These are phyloP conservation scores for Caenorhabditis macrosperma DNA, from an alignment of 2,888 invertebrate genomes.

Conservation along the genomic window DNA sequence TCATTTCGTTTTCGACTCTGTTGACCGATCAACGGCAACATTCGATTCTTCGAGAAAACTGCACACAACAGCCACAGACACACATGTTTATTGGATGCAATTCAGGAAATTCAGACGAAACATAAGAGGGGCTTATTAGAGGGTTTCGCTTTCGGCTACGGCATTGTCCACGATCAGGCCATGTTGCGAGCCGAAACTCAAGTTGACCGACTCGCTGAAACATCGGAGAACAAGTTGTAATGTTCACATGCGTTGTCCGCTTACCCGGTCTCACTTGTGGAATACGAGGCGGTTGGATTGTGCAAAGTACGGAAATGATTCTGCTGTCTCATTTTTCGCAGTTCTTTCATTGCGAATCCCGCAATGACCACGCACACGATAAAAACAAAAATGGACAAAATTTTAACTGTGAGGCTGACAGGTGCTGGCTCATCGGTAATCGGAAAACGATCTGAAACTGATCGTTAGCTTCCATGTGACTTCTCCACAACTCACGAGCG, in stretches of 20 bases:
- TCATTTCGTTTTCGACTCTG: constrained; percentile 10
- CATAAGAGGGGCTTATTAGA: neutral
- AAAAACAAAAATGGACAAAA: too few relatives aligned
- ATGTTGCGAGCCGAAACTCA: neutral
- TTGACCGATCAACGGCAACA: constrained; percentile 25
- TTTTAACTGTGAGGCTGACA: too few relatives aligned
- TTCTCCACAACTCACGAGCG: constrained; percentile 17
- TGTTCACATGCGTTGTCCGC: constrained; percentile 2
- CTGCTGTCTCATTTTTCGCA: neutral
- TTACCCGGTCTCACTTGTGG: constrained; percentile 20
- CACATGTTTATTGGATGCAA: constrained; percentile 7
- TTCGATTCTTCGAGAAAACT: constrained; percentile 1
- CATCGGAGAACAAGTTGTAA: neutral
- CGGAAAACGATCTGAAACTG: too few relatives aligned
- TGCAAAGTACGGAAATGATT: constrained; percentile 6
- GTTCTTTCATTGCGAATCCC: too few relatives aligned
- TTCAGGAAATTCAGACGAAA: neutral
- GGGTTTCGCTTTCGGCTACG: neutral
- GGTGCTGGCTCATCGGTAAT: too few relatives aligned
- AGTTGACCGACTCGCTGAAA: constrained; percentile 14
- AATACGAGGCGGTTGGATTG: constrained; percentile 33
- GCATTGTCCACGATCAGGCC: neutral
- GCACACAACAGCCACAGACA: neutral
- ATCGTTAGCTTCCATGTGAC: neutral
- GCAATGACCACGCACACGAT: neutral